Evolutionary conservation across 2,113 vertebrate species (phyloP), one percentile per base, ranked within the genome.

Genomic region (Mungos mungo): DNA sequence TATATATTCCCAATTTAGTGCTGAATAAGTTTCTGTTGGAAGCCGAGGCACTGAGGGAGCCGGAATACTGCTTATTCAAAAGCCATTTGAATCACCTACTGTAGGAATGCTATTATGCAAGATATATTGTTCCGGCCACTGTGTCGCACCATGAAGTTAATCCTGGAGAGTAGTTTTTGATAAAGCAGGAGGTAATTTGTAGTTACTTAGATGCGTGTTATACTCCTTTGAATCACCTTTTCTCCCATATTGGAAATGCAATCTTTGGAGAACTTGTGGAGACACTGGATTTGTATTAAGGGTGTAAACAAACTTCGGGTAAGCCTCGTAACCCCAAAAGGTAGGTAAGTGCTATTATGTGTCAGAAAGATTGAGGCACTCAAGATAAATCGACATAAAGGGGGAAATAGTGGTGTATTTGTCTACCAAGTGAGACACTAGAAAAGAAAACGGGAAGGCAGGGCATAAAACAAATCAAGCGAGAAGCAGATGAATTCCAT

Each of bases 1-100:
- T 97, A 85, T 96, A 97, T 97, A 95, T 96, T 96, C n/a, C 66
- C 90, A 94, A n/a, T 47, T 68, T 74, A 14, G 50, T 11, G 25
- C 45, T 65, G 90, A 93, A 82, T 35, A 76, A 8, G 9, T 54
- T 74, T 93, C 93, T 83, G 66, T 33, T 93, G 97, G 97, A 95
- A 94, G 45, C 45, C 69, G 45, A 57, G 60, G 85, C 93, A 63
- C 19, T 18, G 81, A 92, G 84, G 35, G 16, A 84, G 90, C 93
- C 1, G 5, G n/a, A 89, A 60, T 29, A 65, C 57, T 38, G 60
- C 81, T 93, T 94, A 93, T 96, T 96, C 94, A 77, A 84, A 94
- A 81, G 52, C 71, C 41, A 7, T 88, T 88, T 85, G 77, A 95
- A 76, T 82, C 69, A 88, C 80, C 80, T 81, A 31, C 80, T 54